These are phyloP conservation scores for Bovichtus diacanthus DNA, from an alignment of 2,797 vertebrate genomes.

Conservation along the genomic window DNA sequence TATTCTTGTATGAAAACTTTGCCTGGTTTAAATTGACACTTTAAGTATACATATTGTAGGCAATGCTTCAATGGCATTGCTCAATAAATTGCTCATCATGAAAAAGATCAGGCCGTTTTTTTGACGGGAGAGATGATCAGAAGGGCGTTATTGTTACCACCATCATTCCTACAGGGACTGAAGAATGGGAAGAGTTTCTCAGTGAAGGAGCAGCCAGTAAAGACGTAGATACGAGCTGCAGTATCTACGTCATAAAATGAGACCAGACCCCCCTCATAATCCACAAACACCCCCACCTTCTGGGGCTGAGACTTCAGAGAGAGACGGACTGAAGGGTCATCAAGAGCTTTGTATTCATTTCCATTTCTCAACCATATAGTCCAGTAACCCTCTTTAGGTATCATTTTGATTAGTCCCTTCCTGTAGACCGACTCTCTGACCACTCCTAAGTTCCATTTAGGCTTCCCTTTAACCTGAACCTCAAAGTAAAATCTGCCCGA, in stretches of 20 bases:
- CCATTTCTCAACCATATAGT: not conserved
- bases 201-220: constrained; percentile 33
- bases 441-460: constrained; percentile 8
- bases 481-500: constrained; percentile 41
- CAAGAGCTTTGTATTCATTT: not conserved
- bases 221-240: constrained; percentile 35
- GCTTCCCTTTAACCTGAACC: constrained; percentile 39
- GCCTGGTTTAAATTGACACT: too few species aligned
- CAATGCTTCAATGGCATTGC: too few species aligned
- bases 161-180: not conserved
- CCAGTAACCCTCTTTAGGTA: not conserved
- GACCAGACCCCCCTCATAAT: constrained; percentile 46
- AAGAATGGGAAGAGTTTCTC: constrained; percentile 26
- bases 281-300: constrained; percentile 51
- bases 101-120: not conserved
- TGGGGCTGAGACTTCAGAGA: not conserved
- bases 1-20: too few species aligned
- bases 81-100: too few species aligned
- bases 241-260: constrained; percentile 44
- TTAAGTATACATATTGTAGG: too few species aligned
- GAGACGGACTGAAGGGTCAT: accelerated
- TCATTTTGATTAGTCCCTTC: not conserved
- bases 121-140: constrained; percentile 30
- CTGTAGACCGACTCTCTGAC: constrained; percentile 28
- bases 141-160: constrained; percentile 7